A percentile compares a stretch with the other conserved stretches of the same genome.
Conservation (phyloP, 2,797 vertebrate genomes). For the Gymnopithys bicolor region DNA sequence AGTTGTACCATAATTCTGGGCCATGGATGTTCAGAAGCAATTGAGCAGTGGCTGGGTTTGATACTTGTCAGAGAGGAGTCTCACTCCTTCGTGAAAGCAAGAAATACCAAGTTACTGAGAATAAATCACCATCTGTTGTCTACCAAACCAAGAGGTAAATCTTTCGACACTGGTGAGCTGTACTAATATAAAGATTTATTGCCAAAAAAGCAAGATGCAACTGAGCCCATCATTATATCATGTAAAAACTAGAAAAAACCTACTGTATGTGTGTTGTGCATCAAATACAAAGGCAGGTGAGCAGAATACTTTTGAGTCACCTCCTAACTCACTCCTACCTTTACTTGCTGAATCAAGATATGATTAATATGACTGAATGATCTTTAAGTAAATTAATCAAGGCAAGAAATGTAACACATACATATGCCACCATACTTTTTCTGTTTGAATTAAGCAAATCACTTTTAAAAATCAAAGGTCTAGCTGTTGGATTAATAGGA, state of each 20-base stretch:
- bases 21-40: not conserved
- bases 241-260: not conserved
- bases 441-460: not conserved
- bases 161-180: not conserved
- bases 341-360: slow-evolving; percentile 22
- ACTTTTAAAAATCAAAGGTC: slow-evolving; percentile 32
- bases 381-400: not conserved
- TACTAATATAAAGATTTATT: not conserved
- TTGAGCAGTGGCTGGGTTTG: not conserved
- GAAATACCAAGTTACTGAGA: not conserved
- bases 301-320: not conserved
- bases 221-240: not conserved
- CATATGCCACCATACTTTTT: not conserved
- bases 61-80: not conserved
- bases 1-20: not conserved
- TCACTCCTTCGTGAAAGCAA: not conserved
- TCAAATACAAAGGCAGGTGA: slow-evolving; percentile 22
- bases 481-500: not conserved
- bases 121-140: not conserved
- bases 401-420: not conserved
- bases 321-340: not conserved
- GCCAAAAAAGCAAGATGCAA: not conserved
- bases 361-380: not conserved
- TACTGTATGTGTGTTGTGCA: not conserved
- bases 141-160: not conserved